Evolutionary conservation across 2,888 invertebrate species (phyloP), one percentile per base, ranked within the genome.

Genomic region (Buathra laborator): DNA sequence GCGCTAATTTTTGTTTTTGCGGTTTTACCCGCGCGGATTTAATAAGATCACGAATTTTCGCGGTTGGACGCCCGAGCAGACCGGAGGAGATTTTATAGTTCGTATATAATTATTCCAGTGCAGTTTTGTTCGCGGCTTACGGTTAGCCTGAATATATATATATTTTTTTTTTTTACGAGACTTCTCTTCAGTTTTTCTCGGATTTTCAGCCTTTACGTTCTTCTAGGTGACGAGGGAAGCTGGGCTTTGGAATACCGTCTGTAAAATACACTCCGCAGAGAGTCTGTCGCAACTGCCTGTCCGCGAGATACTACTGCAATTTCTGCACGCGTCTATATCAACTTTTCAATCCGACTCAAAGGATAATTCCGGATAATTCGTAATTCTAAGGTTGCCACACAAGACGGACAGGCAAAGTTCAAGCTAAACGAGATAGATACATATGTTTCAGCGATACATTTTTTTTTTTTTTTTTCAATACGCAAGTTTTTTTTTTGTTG

Each of bases 11-110:
- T 59, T 24, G 19, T 19, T 48, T 74, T 80, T 48, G 80, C 77
- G 76, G 79, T 79, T 83, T 81, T 67, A 19, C 44, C 68, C 68
- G 37, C 3, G 7, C 24, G 76, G 88, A 89, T 90, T 90, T 91
- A 92, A 92, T 92, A 91, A 92, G 92, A 93, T 93, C 92, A 93
- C 92, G 93, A 93, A 93, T 92, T 92, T 92, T 93, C 91, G 93
- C 91, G 93, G 93, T 93, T 90, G 88, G 88, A 67, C 68, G 64
- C 68, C 59, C 71, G 72, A 71, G 70, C 37, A 77, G 46, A 53
- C 12, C 46, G 51, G 56, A 46, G 64, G 77, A 37, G 37, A 37
- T 37, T 37, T 82, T 82, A 64, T 70, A 85, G 62, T 81, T 70
- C 44, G 59, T 56, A 68, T 68, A 82, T 68, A 82, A 85, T 85